phyloP scores from a whole-genome alignment of 2,888 invertebrate genomes.

The Diarsia brunnea region DNA sequence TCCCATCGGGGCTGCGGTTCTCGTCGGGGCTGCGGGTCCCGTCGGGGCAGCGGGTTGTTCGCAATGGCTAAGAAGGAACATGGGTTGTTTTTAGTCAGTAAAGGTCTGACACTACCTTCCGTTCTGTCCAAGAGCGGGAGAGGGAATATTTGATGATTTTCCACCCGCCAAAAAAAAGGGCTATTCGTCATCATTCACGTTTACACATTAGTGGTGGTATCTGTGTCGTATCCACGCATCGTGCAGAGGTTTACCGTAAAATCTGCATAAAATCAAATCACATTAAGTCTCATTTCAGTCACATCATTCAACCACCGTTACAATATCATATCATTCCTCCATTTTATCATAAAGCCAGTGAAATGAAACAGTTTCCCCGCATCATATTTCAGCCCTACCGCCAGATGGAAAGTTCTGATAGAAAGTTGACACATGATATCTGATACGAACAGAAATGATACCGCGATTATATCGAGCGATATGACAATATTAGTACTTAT shows the following conservation, averaged over 20 bases:
- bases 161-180: no score
- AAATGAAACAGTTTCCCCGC: slow-evolving; percentile 31
- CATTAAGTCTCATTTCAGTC: background rate
- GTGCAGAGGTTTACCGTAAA: background rate
- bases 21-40: no score
- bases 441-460: slow-evolving; percentile 47
- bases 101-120: no score
- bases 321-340: slow-evolving; percentile 16
- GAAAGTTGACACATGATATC: slow-evolving; percentile 65
- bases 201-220: background rate
- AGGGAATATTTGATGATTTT: no score
- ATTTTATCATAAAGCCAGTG: slow-evolving; percentile 15
- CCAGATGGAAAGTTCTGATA: slow-evolving; percentile 65
- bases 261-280: background rate
- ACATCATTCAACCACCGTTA: background rate
- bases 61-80: no score
- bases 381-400: slow-evolving; percentile 49
- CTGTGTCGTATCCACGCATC: no score
- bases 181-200: background rate
- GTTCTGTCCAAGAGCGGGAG: no score
- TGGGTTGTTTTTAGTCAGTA: no score
- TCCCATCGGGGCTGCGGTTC: no score
- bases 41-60: no score
- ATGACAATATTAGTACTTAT: slow-evolving; percentile 38
- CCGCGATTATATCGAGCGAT: slow-evolving; percentile 39